Percentiles rank a stretch among this genome's conserved stretches.
Conservation (phyloP, 2,797 vertebrate genomes). For the Coregonus sp. region DNA sequence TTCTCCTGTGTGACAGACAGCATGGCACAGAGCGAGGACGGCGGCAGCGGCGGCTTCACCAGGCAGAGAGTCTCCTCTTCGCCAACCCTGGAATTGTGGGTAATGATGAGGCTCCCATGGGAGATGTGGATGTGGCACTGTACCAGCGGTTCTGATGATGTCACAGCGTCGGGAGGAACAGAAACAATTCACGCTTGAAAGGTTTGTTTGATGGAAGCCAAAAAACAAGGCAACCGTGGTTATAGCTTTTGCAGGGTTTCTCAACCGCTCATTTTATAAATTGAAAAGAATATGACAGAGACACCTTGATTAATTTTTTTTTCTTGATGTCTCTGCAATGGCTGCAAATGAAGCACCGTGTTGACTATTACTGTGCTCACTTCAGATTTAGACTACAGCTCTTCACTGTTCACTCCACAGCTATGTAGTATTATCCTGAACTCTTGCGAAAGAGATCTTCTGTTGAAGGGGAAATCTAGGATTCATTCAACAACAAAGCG, state of each 20-base stretch:
- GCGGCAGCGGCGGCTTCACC: slow-evolving; percentile 28
- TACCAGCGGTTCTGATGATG: slow-evolving; percentile 38
- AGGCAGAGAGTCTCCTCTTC: slow-evolving; percentile 23
- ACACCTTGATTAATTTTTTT: neutral
- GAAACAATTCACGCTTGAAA: slow-evolving; percentile 34
- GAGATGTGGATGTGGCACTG: slow-evolving; percentile 22
- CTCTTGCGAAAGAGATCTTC: too few relatives aligned
- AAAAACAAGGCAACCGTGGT: neutral
- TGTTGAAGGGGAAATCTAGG: too few relatives aligned
- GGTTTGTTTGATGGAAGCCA: slow-evolving; percentile 42
- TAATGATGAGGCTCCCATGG: slow-evolving; percentile 51
- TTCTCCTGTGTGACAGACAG: slow-evolving; percentile 49
- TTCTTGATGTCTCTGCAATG: neutral
- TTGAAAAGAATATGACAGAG: neutral
- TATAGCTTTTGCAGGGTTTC: neutral
- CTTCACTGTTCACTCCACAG: neutral
- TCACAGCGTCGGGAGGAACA: slow-evolving; percentile 33
- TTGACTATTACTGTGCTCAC: slow-evolving; percentile 29
- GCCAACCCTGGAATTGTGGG: slow-evolving; percentile 58
- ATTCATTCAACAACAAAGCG: too few relatives aligned
- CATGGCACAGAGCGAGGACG: slow-evolving; percentile 19
- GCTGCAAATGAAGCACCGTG: neutral
- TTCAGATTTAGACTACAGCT: slow-evolving; percentile 18
- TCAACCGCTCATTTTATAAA: neutral
- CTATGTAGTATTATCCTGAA: too few relatives aligned